Evolutionary conservation across 2,888 invertebrate species (phyloP).

Genomic region (Nasonovia ribisnigri): DNA sequence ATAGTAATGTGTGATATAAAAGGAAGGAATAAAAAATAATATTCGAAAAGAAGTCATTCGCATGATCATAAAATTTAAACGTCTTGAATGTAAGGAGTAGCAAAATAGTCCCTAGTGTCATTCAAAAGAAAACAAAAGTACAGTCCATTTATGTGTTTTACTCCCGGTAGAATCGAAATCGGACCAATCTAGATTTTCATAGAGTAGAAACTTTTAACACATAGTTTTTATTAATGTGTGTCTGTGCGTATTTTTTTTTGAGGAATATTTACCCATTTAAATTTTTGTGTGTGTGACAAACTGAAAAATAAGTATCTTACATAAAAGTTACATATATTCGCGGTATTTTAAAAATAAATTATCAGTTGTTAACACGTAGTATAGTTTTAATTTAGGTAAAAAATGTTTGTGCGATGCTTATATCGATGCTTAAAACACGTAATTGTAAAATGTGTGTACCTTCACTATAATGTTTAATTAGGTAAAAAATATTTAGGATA

Average conservation of each 20-base stretch:
- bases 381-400: neutral
- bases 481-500: neutral
- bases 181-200: neutral
- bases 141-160: slow-evolving; percentile 15
- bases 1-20: slow-evolving; percentile 14
- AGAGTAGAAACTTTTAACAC: neutral
- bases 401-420: neutral
- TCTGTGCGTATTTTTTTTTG: neutral
- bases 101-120: slow-evolving; percentile 8
- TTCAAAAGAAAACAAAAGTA: slow-evolving; percentile 19
- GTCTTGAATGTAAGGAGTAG: neutral
- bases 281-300: neutral
- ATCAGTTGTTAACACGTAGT: neutral
- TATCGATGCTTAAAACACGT: neutral
- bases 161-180: neutral
- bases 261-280: neutral
- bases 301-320: neutral
- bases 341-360: neutral
- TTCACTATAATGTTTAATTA: neutral
- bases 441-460: neutral
- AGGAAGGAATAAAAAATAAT: neutral
- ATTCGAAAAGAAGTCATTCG: neutral
- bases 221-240: neutral
- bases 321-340: neutral
- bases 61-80: slow-evolving; percentile 38